phyloP scores from a whole-genome alignment of 2,888 invertebrate species.

The Drosophila ustulata region DNA sequence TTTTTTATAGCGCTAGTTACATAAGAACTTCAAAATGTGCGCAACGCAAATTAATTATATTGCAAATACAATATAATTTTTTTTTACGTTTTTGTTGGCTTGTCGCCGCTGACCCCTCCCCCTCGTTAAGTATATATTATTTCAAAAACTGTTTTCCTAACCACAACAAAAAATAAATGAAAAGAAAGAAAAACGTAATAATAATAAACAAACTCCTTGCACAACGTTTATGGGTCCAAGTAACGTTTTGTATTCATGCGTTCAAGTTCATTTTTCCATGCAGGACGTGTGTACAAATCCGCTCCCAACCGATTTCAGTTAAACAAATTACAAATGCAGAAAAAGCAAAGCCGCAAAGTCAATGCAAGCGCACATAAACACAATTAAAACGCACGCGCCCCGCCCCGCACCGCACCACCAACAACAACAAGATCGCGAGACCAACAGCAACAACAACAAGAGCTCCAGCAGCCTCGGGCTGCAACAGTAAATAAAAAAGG shows the following conservation, averaged over 20 bases:
- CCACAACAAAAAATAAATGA: constrained; percentile 51
- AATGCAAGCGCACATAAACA: constrained; percentile 55
- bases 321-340: constrained; percentile 59
- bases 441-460: constrained; percentile 34
- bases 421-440: constrained; percentile 16
- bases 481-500: background rate
- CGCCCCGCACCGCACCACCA: constrained; percentile 34
- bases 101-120: constrained; percentile 12
- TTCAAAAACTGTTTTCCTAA: constrained; percentile 27
- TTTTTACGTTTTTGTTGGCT: constrained; percentile 9
- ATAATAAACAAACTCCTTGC: constrained; percentile 70
- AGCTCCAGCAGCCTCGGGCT: constrained; percentile 20
- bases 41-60: constrained; percentile 32
- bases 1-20: constrained; percentile 59
- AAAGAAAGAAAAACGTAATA: constrained; percentile 36
- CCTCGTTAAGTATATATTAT: constrained; percentile 30
- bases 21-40: constrained; percentile 61
- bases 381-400: constrained; percentile 54
- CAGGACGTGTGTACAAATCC: constrained; percentile 77
- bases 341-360: constrained; percentile 24
- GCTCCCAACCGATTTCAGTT: constrained; percentile 79
- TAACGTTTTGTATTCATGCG: constrained; percentile 83
- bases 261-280: constrained; percentile 84
- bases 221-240: constrained; percentile 72
- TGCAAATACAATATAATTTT: constrained; percentile 13